phyloP scores from a whole-genome alignment of 2,113 vertebrate species.

The Lates calcarifer region DNA sequence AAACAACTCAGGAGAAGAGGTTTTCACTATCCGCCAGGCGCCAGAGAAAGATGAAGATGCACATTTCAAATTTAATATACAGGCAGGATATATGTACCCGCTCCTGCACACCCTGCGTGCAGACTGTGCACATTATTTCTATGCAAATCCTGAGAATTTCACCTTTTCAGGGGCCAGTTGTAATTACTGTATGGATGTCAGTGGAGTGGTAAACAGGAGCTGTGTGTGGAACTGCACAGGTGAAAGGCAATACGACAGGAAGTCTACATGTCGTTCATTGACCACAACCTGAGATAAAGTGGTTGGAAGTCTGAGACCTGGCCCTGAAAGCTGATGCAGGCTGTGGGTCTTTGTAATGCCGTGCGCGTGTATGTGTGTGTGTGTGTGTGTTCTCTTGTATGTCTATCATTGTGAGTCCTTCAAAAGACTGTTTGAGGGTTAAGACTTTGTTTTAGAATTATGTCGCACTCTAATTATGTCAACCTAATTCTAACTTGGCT shows the following conservation, averaged over 20 bases:
- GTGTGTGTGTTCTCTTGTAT: background rate
- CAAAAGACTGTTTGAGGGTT: background rate
- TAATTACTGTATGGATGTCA: slow-evolving; percentile 60
- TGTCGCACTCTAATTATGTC: too few species aligned
- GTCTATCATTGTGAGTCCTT: background rate
- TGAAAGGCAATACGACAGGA: slow-evolving; percentile 73
- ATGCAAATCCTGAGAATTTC: background rate
- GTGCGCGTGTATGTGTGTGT: slow-evolving; percentile 3
- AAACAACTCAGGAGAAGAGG: slow-evolving; percentile 20
- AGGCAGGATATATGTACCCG: background rate
- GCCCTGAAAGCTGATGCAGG: slow-evolving; percentile 65
- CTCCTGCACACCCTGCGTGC: background rate
- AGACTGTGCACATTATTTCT: slow-evolving; percentile 11
- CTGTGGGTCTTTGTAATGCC: background rate
- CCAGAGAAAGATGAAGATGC: slow-evolving; percentile 26
- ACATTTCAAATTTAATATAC: slow-evolving; percentile 34
- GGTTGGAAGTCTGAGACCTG: slow-evolving; percentile 51
- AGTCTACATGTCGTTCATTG: slow-evolving; percentile 32
- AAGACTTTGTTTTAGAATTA: background rate
- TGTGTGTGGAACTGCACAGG: background rate
- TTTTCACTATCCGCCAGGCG: background rate
- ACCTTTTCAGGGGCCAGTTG: slow-evolving; percentile 21
- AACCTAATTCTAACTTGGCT: too few species aligned
- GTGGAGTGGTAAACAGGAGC: slow-evolving; percentile 29
- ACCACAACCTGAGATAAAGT: slow-evolving; percentile 62